phyloP scores from a whole-genome alignment of 92 coral and sea anemone genomes.

The Desmophyllum pertusum region DNA sequence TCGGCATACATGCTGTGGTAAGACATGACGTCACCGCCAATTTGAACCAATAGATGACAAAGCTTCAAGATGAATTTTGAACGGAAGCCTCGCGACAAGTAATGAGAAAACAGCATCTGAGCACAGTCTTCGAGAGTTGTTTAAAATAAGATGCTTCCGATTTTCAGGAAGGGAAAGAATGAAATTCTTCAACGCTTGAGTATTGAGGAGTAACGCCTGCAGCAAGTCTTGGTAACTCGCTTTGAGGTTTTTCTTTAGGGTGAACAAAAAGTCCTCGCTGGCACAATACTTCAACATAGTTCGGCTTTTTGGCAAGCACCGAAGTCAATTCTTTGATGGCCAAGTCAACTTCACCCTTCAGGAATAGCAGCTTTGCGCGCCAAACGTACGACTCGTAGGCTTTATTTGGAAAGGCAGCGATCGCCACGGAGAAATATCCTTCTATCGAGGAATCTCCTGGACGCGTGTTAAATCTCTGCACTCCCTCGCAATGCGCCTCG shows the following conservation, averaged over 20 bases:
- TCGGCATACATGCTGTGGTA: slow-evolving; percentile 86
- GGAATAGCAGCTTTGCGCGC: slow-evolving; percentile 60
- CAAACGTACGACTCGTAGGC: slow-evolving; percentile 63
- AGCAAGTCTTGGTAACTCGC: slow-evolving; percentile 74
- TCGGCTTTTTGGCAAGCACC: slow-evolving; percentile 56
- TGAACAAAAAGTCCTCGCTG: slow-evolving; percentile 55
- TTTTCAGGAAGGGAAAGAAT: slow-evolving; percentile 64
- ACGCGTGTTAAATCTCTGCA: slow-evolving; percentile 37
- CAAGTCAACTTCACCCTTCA: slow-evolving; percentile 33
- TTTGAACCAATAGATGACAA: slow-evolving; percentile 73
- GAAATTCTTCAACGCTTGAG: slow-evolving; percentile 59
- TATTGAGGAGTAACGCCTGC: slow-evolving; percentile 63
- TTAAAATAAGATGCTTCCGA: slow-evolving; percentile 55
- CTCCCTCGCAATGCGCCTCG: slow-evolving; percentile 78
- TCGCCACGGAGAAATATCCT: slow-evolving; percentile 64
- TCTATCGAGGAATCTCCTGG: slow-evolving; percentile 44
- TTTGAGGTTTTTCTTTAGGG: slow-evolving; percentile 33
- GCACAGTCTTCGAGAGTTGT: slow-evolving; percentile 76
- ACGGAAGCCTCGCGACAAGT: slow-evolving; percentile 64
- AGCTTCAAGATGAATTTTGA: slow-evolving; percentile 77
- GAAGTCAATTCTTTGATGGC: slow-evolving; percentile 63
- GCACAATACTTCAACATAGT: slow-evolving; percentile 59
- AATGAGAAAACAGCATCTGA: slow-evolving; percentile 77
- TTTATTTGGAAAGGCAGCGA: slow-evolving; percentile 64
- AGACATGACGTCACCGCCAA: slow-evolving; percentile 55